Conservation (phyloP, 2,113 vertebrate species). For the Phaethon lepturus region DNA sequence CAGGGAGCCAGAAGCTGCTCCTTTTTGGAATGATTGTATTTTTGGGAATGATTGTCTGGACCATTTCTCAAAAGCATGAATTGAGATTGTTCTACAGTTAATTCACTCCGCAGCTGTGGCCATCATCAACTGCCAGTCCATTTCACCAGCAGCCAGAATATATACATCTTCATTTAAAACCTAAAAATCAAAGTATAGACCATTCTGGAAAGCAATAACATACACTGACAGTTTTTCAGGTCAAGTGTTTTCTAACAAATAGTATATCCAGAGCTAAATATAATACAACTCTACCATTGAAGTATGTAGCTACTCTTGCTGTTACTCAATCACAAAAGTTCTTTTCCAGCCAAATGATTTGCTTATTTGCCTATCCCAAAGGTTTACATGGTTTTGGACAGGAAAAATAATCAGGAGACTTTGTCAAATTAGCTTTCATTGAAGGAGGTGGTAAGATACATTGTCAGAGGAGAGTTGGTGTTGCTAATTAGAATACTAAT, state of each 20-base stretch:
- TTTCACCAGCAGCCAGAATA: constrained; percentile 51
- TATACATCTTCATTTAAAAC: constrained; percentile 49
- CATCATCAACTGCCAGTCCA: not conserved
- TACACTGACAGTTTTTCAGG: not conserved
- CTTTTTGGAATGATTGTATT: constrained; percentile 24
- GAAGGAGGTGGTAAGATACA: not conserved
- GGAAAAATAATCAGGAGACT: not conserved
- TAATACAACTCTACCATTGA: not conserved
- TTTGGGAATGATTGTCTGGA: not conserved
- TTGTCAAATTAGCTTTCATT: not conserved
- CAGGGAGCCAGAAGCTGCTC: not conserved
- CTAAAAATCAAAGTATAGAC: constrained; percentile 29
- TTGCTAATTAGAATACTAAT: not conserved
- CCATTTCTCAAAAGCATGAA: not conserved
- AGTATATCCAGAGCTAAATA: constrained; percentile 23
- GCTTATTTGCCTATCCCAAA: not conserved
- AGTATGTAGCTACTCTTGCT: not conserved
- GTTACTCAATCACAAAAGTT: not conserved
- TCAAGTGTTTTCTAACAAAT: constrained; percentile 39
- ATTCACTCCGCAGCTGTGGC: constrained; percentile 48
- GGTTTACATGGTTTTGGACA: not conserved
- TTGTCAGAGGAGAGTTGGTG: not conserved
- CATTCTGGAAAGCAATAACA: not conserved
- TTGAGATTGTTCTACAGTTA: not conserved
- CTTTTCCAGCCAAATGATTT: not conserved